A percentile compares a stretch with the other conserved stretches of the same genome.
Evolutionary conservation across 2,888 invertebrate species (phyloP).

Genomic region (Xestia c-nigrum): DNA sequence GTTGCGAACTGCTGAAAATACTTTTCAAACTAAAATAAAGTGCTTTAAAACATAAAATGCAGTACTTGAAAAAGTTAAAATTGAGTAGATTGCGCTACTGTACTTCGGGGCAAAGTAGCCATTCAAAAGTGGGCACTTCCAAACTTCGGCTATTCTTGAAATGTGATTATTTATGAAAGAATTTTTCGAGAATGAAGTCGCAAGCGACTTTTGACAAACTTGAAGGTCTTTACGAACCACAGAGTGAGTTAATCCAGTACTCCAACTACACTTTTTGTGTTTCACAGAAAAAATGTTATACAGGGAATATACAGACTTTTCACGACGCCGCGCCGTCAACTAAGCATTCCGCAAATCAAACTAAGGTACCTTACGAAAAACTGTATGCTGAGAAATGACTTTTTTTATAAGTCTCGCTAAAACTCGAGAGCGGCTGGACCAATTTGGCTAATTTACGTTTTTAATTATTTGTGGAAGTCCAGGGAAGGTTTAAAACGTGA

Average conservation of each 20-base stretch:
- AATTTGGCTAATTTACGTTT: too few relatives aligned
- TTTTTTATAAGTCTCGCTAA: too few relatives aligned
- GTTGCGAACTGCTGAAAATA: conserved; percentile 45
- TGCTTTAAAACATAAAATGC: conserved; percentile 50
- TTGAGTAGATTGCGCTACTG: conserved; percentile 30
- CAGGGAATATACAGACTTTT: too few relatives aligned
- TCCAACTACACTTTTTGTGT: too few relatives aligned
- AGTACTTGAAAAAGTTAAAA: conserved; percentile 61
- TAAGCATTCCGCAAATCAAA: too few relatives aligned
- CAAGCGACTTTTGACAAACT: conserved; percentile 45
- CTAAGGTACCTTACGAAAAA: too few relatives aligned
- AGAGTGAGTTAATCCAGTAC: conserved; percentile 14
- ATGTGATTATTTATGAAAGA: conserved; percentile 57
- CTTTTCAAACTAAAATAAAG: conserved; percentile 54
- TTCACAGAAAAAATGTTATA: too few relatives aligned
- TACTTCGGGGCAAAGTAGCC: conserved; percentile 38
- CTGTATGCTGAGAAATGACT: too few relatives aligned
- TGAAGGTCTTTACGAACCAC: conserved; percentile 1
- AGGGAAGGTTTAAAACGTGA: too few relatives aligned
- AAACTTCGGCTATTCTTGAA: conserved; percentile 49
- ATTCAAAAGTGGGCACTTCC: conserved; percentile 47
- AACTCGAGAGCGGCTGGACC: too few relatives aligned
- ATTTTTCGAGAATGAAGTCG: conserved; percentile 33
- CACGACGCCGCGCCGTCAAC: too few relatives aligned
- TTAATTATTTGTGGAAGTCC: too few relatives aligned